A percentile compares a stretch with the other conserved stretches of the same genome.
These are phyloP conservation scores for Cynopterus brachyotis DNA, from an alignment of 2,113 vertebrate species.

Conservation along the genomic window DNA sequence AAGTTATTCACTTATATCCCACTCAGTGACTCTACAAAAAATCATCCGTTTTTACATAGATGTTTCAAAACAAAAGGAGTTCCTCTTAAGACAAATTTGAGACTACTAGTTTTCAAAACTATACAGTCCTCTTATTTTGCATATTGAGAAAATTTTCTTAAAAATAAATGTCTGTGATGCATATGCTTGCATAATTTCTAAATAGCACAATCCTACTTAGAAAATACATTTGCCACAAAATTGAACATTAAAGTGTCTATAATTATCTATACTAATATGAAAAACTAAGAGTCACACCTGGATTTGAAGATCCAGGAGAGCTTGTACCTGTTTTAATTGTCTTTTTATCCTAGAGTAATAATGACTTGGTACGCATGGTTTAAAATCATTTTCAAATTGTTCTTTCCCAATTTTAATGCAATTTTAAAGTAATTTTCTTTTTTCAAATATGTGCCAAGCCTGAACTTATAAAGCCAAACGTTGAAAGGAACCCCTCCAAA, in stretches of 20 bases:
- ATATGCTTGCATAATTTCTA: neutral
- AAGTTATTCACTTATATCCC: neutral
- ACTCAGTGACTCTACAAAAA: neutral
- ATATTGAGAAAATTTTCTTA: neutral
- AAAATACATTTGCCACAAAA: neutral
- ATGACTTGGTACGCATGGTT: neutral
- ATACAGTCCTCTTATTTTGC: neutral
- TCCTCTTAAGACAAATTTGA: neutral
- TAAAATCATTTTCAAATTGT: slow-evolving; percentile 1
- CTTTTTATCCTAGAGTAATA: neutral
- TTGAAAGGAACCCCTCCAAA: neutral
- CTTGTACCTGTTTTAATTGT: neutral
- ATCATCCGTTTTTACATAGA: neutral
- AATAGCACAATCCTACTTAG: neutral
- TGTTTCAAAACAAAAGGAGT: neutral
- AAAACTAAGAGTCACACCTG: neutral
- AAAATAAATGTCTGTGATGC: neutral
- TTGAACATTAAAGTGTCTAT: neutral
- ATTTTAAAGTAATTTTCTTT: neutral
- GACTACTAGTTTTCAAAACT: neutral
- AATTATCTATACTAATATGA: neutral
- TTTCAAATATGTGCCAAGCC: neutral
- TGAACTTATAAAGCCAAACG: slow-evolving; percentile 28
- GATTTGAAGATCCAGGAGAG: neutral
- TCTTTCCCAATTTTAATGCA: neutral